These are phyloP conservation scores for Tinea pellionella DNA, from an alignment of 2,888 invertebrate genomes.

Conservation along the genomic window DNA sequence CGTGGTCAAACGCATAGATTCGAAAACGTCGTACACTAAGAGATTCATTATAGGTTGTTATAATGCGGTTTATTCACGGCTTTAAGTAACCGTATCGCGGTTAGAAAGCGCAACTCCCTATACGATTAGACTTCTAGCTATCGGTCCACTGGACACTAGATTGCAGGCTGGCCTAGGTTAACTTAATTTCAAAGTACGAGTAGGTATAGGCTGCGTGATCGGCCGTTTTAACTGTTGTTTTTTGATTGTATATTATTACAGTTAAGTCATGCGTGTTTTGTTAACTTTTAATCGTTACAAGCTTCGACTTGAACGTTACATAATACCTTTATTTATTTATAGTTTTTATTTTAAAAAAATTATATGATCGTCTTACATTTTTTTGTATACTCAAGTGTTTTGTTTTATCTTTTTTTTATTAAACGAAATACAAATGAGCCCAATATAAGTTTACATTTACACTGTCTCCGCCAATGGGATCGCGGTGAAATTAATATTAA, in stretches of 20 bases:
- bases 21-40: neutral
- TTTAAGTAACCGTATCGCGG: constrained; percentile 10
- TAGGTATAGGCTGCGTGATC: neutral
- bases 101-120: constrained; percentile 15
- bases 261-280: neutral
- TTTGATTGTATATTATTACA: neutral
- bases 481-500: too few species aligned
- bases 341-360: too few species aligned
- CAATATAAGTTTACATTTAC: too few species aligned
- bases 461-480: too few species aligned
- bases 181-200: neutral
- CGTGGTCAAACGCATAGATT: neutral
- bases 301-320: neutral
- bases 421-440: too few species aligned
- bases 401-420: too few species aligned
- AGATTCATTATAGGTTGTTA: neutral
- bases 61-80: constrained; percentile 5
- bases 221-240: neutral
- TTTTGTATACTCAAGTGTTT: too few species aligned
- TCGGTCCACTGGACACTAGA: constrained; percentile 6
- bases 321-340: too few species aligned
- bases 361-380: too few species aligned
- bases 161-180: neutral
- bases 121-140: constrained; percentile 1
- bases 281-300: neutral